A percentile compares a stretch with the other conserved stretches of the same genome.
Evolutionary conservation across 2,888 invertebrate species (phyloP).

Genomic region (Campoplex capitator): DNA sequence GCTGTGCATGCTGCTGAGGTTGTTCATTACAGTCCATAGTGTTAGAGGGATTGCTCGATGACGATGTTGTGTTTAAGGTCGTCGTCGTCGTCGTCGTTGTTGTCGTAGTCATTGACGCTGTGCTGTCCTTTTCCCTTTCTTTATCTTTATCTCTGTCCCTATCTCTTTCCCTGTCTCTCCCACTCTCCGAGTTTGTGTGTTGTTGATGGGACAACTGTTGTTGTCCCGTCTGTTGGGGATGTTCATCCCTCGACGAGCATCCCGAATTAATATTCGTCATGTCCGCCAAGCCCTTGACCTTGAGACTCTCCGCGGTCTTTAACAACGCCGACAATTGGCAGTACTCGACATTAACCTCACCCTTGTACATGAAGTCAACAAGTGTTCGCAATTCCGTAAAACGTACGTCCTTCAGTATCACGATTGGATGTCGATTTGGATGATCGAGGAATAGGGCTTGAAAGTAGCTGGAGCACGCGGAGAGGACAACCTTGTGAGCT

Average conservation of each 20-base stretch:
- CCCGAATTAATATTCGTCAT: slow-evolving; percentile 93
- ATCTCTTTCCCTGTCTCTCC: slow-evolving; percentile 69
- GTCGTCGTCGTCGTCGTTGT: slow-evolving; percentile 37
- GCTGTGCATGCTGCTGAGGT: slow-evolving; percentile 62
- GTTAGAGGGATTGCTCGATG: slow-evolving; percentile 64
- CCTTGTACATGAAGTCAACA: slow-evolving; percentile 98
- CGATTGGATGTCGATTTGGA: slow-evolving; percentile 96
- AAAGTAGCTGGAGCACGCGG: slow-evolving; percentile 98
- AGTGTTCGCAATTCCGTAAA: slow-evolving; percentile 95
- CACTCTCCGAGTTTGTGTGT: slow-evolving; percentile 69
- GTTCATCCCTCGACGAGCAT: slow-evolving; percentile 84
- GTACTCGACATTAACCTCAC: slow-evolving; percentile 97
- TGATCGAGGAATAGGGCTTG: slow-evolving; percentile 97
- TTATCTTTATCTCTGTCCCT: slow-evolving; percentile 74
- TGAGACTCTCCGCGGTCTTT: slow-evolving; percentile 96
- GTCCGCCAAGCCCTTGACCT: slow-evolving; percentile 96
- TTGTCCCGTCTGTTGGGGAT: slow-evolving; percentile 85
- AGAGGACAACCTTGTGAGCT: slow-evolving; percentile 97
- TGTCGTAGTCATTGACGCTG: slow-evolving; percentile 61
- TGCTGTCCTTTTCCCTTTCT: slow-evolving; percentile 71
- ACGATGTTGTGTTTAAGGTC: slow-evolving; percentile 72
- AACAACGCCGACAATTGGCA: slow-evolving; percentile 95
- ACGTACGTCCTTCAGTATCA: slow-evolving; percentile 97
- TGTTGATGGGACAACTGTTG: slow-evolving; percentile 73
- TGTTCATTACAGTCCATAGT: slow-evolving; percentile 77